phyloP scores from a whole-genome alignment of 2,888 invertebrate genomes.

The Papilio demoleus region DNA sequence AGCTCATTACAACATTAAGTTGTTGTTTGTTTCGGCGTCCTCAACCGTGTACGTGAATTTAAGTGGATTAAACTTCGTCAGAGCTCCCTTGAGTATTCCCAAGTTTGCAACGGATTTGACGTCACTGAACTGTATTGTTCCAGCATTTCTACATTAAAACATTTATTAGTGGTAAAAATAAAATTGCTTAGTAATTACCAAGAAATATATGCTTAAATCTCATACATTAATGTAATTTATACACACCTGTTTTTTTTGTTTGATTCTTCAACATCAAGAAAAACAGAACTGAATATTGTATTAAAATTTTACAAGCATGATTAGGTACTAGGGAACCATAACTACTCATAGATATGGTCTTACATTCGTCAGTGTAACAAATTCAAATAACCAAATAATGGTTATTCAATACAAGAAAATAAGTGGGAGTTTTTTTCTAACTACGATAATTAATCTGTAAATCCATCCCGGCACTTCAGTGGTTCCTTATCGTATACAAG shows the following conservation, averaged over 20 bases:
- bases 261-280: too few relatives aligned
- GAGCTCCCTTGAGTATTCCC: slow-evolving; percentile 49
- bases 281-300: too few relatives aligned
- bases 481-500: slow-evolving; percentile 67
- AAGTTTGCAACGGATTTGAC: slow-evolving; percentile 40
- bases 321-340: too few relatives aligned
- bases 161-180: slow-evolving; percentile 45
- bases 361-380: too few relatives aligned
- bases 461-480: slow-evolving; percentile 54
- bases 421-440: slow-evolving; percentile 30
- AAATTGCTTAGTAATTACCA: slow-evolving; percentile 25
- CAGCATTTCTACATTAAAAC: background rate
- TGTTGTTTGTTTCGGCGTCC: slow-evolving; percentile 62
- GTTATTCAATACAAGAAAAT: too few relatives aligned
- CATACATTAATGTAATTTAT: too few relatives aligned
- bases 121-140: slow-evolving; percentile 37
- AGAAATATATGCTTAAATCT: background rate
- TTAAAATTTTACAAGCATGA: too few relatives aligned
- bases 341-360: too few relatives aligned
- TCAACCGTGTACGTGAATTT: slow-evolving; percentile 65
- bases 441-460: slow-evolving; percentile 57
- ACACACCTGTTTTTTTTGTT: too few relatives aligned
- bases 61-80: slow-evolving; percentile 70
- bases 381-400: too few relatives aligned
- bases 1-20: slow-evolving; percentile 69